Conservation (phyloP, 2,113 vertebrate species). For the Crotalus horridus region DNA sequence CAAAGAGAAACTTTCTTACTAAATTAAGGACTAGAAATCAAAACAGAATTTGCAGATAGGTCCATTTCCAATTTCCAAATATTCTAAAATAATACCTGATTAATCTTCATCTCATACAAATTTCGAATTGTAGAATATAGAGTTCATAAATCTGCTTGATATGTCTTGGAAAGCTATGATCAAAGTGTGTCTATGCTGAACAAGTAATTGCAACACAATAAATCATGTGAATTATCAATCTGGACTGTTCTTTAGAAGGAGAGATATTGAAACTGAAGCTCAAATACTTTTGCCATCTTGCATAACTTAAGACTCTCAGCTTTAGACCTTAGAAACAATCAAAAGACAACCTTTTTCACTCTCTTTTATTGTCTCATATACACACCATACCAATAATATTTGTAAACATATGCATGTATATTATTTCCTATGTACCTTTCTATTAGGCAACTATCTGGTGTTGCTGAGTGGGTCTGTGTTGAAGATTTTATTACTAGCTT, state of each 20-base stretch:
- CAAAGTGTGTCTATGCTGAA: neutral
- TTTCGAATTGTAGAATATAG: neutral
- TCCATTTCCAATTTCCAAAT: neutral
- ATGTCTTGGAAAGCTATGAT: neutral
- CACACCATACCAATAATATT: neutral
- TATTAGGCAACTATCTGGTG: neutral
- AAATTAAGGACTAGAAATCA: neutral
- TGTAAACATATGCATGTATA: neutral
- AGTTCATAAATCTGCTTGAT: neutral
- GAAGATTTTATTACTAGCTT: neutral
- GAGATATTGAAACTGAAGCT: neutral
- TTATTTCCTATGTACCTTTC: neutral
- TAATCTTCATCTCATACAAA: neutral
- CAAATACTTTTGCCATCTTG: constrained; percentile 6
- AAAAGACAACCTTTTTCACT: neutral
- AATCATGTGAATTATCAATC: neutral
- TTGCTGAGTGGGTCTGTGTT: neutral
- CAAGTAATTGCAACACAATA: neutral
- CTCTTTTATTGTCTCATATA: neutral
- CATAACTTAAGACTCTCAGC: neutral
- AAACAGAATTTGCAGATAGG: neutral
- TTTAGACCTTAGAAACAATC: neutral
- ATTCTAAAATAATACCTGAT: neutral
- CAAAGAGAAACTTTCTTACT: neutral
- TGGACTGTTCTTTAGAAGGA: neutral